Evolutionary conservation across 2,888 invertebrate genomes (phyloP), one percentile per base, ranked within the genome.

Genomic region (Drosophila crucigera): DNA sequence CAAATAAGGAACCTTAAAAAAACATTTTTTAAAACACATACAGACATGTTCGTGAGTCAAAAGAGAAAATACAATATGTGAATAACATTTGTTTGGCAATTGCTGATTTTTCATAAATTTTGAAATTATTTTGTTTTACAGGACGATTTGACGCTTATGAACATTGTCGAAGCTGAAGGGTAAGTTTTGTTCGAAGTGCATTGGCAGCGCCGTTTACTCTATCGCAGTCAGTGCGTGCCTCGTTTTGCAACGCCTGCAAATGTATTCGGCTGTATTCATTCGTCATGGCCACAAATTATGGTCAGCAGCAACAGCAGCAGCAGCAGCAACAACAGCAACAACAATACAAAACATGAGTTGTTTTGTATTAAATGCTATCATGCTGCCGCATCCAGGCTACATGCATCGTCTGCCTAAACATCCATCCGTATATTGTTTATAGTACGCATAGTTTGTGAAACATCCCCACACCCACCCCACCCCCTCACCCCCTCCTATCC

Each of bases 241-340:
- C 71, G 85, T 85, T 84, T 83, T 83, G 84, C 84, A 85, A 84
- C 76, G 84, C 83, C 79, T 77, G 85, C 81, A 85, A 81, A 83
- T 88, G 77, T 80, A 53, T 69, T 79, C 67, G 71, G 70, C 54
- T 64, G 59, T 58, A 39, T 68, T 69, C 16, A 85, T 82, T 86
- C 89, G 89, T 89, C 89, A 86, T 86, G 89, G 78, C 62, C 73
- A 76, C 54, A 73, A 59, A 65, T 78, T 68, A 74, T 71, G 76
- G 55, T 75, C 68, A 73, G 61, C 71, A 68, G 56, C 75, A 70
- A 41, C 67, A 71, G 2, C 56, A 67, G 0, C 30, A 50, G 6
- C 9, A 52, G 1, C 52, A 59, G 2, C 52, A 59, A 28, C 55
- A 60, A 16, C 63, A 60, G 9, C 25, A 47, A 25, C 47, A 47